A percentile compares a stretch with the other conserved stretches of the same genome.
Conservation (phyloP, 2,113 vertebrate genomes). For the Dendrocopos noguchii region DNA sequence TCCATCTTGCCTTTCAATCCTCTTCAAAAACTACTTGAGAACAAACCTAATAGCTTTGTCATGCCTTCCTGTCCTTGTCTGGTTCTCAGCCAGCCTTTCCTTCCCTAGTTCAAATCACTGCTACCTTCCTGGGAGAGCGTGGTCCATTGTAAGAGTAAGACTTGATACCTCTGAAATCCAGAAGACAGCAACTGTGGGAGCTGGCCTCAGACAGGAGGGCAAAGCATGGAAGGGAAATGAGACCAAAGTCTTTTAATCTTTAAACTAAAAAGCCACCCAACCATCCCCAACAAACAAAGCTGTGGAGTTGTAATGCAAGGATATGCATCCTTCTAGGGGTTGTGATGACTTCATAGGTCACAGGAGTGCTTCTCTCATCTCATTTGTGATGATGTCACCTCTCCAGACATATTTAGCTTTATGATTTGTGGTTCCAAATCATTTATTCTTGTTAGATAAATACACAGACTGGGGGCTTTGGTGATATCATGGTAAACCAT, state of each 20-base stretch:
- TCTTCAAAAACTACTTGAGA: background rate
- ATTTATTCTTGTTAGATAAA: slow-evolving; percentile 49
- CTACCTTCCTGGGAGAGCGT: background rate
- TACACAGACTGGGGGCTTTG: background rate
- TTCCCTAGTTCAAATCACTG: background rate
- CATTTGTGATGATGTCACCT: slow-evolving; percentile 42
- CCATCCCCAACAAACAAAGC: background rate
- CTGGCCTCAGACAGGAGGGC: background rate
- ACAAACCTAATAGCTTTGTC: background rate
- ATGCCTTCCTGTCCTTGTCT: background rate
- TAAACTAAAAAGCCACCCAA: background rate
- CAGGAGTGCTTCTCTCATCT: background rate
- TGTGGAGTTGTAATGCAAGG: background rate
- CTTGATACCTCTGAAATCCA: background rate
- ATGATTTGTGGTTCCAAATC: background rate
- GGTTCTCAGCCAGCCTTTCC: background rate
- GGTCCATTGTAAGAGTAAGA: background rate
- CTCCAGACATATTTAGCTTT: slow-evolving; percentile 17
- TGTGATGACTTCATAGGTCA: background rate
- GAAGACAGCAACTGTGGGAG: background rate
- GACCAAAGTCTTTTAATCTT: background rate
- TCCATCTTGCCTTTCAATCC: background rate
- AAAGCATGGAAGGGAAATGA: background rate
- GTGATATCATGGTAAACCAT: background rate
- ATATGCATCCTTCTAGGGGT: background rate